A percentile compares a stretch with the other conserved stretches of the same genome.
Evolutionary conservation across 1,140 invertebrate genomes (phyloP).

Genomic region (Hormaphis cornu): DNA sequence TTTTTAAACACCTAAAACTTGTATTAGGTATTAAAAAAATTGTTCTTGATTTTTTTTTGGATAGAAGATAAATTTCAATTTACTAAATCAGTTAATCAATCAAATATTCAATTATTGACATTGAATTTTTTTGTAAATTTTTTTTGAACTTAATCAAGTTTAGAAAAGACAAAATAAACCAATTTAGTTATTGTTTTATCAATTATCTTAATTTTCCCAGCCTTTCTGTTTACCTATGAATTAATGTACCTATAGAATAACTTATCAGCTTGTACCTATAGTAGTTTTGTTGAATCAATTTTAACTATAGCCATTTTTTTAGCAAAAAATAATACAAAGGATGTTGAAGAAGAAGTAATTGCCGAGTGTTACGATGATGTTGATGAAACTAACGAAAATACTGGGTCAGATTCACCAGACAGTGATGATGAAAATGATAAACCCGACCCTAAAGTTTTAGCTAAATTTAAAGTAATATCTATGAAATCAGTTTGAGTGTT

Average conservation of each 20-base stretch:
- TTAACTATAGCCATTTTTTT: not conserved
- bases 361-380: slow-evolving; percentile 39
- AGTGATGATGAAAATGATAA: slow-evolving; percentile 33
- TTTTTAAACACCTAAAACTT: no score
- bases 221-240: not conserved
- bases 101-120: no score
- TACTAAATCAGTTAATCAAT: no score
- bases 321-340: slow-evolving; percentile 16
- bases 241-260: no score
- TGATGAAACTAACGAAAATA: slow-evolving; percentile 13
- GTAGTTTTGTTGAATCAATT: not conserved
- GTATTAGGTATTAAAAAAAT: no score
- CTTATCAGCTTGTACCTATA: not conserved
- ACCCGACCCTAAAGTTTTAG: slow-evolving; percentile 21
- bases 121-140: no score
- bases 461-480: slow-evolving; percentile 43
- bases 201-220: no score
- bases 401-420: slow-evolving; percentile 17
- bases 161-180: no score
- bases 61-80: no score
- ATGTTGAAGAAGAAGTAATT: slow-evolving; percentile 30
- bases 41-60: no score
- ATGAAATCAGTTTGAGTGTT: slow-evolving; percentile 45
- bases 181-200: no score
- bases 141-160: no score